phyloP scores from a whole-genome alignment of 2,113 vertebrate genomes.

The Thermophis baileyi region DNA sequence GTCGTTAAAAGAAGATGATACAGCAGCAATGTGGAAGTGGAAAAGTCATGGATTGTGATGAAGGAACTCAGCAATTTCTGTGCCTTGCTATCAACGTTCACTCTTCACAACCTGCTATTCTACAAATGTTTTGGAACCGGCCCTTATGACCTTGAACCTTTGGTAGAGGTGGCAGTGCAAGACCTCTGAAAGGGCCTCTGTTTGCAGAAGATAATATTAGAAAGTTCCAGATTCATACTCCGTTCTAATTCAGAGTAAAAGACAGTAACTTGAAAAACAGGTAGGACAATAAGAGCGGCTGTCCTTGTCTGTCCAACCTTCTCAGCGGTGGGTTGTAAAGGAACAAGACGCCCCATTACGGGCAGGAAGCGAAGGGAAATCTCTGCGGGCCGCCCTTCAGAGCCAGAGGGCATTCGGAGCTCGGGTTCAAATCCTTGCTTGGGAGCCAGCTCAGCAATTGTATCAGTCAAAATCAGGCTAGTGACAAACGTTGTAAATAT shows the following conservation, averaged over 20 bases:
- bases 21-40: too few relatives aligned
- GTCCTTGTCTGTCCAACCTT: not conserved
- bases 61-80: too few relatives aligned
- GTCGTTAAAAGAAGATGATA: too few relatives aligned
- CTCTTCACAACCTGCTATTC: too few relatives aligned
- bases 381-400: fast-evolving
- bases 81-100: too few relatives aligned
- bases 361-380: not conserved
- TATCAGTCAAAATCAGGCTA: not conserved
- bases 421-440: not conserved
- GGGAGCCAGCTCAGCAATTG: not conserved
- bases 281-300: not conserved
- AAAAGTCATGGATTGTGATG: too few relatives aligned
- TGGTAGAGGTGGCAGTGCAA: too few relatives aligned
- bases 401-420: not conserved
- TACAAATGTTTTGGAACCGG: too few relatives aligned
- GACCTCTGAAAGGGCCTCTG: too few relatives aligned
- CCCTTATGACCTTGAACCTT: too few relatives aligned
- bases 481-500: not conserved
- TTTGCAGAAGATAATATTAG: not conserved
- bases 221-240: not conserved
- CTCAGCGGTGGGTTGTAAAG: not conserved
- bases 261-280: not conserved
- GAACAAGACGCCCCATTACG: not conserved
- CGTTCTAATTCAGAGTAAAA: not conserved